Evolutionary conservation across 2,797 vertebrate genomes (phyloP).

Genomic region (Eupleurogrammus muticus): DNA sequence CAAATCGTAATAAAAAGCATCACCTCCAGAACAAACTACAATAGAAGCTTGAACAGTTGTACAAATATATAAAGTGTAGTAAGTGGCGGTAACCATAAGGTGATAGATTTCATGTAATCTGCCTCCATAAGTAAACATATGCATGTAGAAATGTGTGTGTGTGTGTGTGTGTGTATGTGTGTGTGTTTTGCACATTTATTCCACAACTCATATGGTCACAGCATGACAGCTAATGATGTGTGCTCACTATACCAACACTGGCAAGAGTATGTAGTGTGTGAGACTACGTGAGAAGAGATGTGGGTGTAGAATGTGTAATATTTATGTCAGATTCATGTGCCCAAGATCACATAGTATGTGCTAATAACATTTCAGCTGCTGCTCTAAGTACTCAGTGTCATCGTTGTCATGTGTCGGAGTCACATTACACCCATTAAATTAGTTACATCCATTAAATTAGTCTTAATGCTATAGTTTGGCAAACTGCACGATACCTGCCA

Average conservation of each 20-base stretch:
- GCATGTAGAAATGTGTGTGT: neutral
- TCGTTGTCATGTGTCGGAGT: neutral
- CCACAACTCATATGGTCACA: conserved; percentile 18
- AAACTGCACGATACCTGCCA: neutral
- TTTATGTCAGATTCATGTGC: neutral
- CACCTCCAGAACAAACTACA: neutral
- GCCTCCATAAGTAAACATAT: neutral
- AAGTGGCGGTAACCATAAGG: neutral
- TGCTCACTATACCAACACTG: conserved; percentile 8
- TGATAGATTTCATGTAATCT: neutral
- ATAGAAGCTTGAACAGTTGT: neutral
- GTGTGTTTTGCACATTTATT: conserved; percentile 5
- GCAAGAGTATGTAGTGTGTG: conserved; percentile 19
- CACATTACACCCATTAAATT: conserved; percentile 10
- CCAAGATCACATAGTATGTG: neutral
- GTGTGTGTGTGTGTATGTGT: neutral
- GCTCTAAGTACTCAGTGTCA: neutral
- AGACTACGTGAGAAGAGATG: conserved; percentile 6
- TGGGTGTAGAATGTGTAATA: neutral
- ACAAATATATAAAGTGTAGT: neutral
- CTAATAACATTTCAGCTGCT: conserved; percentile 9
- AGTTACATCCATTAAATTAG: neutral
- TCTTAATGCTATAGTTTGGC: neutral
- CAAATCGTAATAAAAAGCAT: too few species aligned
- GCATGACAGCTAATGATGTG: conserved; percentile 3